Percentiles rank a stretch among this genome's conserved stretches.
Evolutionary conservation across 2,113 vertebrate species (phyloP).

Genomic region (Heteronetta atricapilla): DNA sequence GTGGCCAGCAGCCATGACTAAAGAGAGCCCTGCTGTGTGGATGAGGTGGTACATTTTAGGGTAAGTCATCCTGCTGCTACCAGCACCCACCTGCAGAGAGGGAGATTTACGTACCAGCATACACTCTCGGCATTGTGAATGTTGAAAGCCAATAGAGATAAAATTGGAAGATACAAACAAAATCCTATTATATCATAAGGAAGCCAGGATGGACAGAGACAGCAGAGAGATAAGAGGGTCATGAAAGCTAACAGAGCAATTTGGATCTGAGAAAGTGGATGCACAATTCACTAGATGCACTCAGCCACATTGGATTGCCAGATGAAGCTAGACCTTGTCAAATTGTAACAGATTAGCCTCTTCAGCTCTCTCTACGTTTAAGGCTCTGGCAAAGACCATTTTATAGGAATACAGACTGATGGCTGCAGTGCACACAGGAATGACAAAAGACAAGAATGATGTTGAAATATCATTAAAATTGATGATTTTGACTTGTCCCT

Average conservation of each 20-base stretch:
- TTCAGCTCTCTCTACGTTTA: conserved; percentile 12
- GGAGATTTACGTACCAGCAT: background rate
- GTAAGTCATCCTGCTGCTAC: background rate
- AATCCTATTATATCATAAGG: conserved; percentile 39
- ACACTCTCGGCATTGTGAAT: background rate
- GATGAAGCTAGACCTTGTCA: conserved; percentile 47
- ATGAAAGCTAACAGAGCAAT: conserved; percentile 10
- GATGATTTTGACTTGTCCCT: conserved; percentile 14
- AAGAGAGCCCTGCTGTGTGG: background rate
- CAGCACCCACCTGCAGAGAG: background rate
- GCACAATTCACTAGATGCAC: background rate
- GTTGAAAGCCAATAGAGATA: background rate
- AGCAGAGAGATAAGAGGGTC: conserved; percentile 11
- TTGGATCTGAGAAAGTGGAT: conserved; percentile 25
- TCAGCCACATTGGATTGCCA: conserved; percentile 4
- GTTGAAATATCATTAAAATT: conserved; percentile 53
- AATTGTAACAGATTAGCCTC: conserved; percentile 30
- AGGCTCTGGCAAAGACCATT: conserved; percentile 2
- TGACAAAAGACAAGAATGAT: conserved; percentile 28
- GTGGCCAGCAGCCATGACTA: background rate
- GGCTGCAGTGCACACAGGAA: background rate
- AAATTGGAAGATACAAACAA: background rate
- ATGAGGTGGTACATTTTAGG: background rate
- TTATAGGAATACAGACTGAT: conserved; percentile 40
- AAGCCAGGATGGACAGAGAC: background rate